Conservation (phyloP, 1,140 invertebrate species). For the Cheumatopsyche charites region DNA sequence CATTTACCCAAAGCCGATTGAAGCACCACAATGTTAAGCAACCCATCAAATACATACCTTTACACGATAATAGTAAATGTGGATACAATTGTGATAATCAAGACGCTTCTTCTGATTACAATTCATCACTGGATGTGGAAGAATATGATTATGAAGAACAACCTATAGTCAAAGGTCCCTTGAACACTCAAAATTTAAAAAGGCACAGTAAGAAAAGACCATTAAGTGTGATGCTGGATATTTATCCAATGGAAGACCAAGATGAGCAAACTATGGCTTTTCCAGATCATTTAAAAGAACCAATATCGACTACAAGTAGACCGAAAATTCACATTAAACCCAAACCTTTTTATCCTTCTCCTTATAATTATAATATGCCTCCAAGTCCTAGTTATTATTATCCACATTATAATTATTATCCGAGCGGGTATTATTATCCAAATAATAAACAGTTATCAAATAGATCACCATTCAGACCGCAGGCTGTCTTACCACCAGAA, state of each 20-base stretch:
- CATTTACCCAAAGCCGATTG: slow-evolving; percentile 23
- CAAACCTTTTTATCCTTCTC: slow-evolving; percentile 16
- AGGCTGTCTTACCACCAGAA: neutral
- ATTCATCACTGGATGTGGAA: slow-evolving; percentile 19
- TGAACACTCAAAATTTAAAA: slow-evolving; percentile 18
- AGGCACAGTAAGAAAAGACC: slow-evolving; percentile 40
- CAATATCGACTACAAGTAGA: slow-evolving; percentile 10
- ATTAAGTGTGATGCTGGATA: slow-evolving; percentile 46
- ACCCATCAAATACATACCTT: slow-evolving; percentile 9
- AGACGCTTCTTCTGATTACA: neutral
- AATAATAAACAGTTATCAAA: slow-evolving; percentile 29
- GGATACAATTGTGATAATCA: neutral
- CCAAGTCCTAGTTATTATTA: slow-evolving; percentile 13
- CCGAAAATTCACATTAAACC: slow-evolving; percentile 19
- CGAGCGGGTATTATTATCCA: neutral
- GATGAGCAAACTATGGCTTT: slow-evolving; percentile 45
- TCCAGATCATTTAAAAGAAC: slow-evolving; percentile 45
- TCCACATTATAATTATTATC: slow-evolving; percentile 23
- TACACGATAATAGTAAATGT: neutral
- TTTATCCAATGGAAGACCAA: slow-evolving; percentile 45
- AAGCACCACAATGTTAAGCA: slow-evolving; percentile 28
- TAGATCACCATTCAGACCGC: slow-evolving; percentile 5
- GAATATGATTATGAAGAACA: slow-evolving; percentile 24
- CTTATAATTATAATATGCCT: slow-evolving; percentile 11
- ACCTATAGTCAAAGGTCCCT: neutral